Evolutionary conservation across 2,797 vertebrate species (phyloP), one percentile per base, ranked within the genome.

Genomic region (Rhinogobio ventralis): DNA sequence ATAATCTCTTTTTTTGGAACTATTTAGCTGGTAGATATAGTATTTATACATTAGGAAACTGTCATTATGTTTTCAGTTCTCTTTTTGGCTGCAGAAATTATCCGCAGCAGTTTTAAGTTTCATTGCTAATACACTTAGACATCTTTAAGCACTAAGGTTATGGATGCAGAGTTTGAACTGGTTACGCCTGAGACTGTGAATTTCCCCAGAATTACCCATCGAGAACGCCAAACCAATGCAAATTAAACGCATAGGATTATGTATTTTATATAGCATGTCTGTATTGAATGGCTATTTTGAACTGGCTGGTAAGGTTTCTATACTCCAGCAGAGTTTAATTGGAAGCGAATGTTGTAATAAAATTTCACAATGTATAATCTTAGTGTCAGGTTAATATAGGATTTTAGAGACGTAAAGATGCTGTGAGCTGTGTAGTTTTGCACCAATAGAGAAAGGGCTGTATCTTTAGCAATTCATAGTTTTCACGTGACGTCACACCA

Each of bases 211-310:
- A 33, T 55, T 77, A 39, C 33, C 30, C n/a, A 33, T 84, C 62
- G 64, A 77, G 10, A 83, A 77, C 14, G 19, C 57, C 82, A 30
- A 19, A 30, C 36, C 25, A 66, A 67, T 49, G 62, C 7, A 45
- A 69, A 77, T 57, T 19, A 83, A 76, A 68, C 3, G 11, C 5
- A 20, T 42, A 57, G 49, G 55, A 83, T 77, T 69, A 83, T 83
- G 8, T 57, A 57, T 51, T 83, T 8, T 68, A 57, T 68, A 57
- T 82, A 33, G 73, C 64, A 69, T 46, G 82, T 84, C 74, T 77
- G 64, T 67, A 76, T n/a, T 67, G n/a, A 77, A 77, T 60, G 57
- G 72, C 64, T 83, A 68, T 57, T 83, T 77, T 83, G 68, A 83
- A 83, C 49, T 68, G 13, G 64, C 13, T 9, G 25, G 33, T 55